Conservation (phyloP, 2,797 vertebrate genomes). For the Lates japonicus region DNA sequence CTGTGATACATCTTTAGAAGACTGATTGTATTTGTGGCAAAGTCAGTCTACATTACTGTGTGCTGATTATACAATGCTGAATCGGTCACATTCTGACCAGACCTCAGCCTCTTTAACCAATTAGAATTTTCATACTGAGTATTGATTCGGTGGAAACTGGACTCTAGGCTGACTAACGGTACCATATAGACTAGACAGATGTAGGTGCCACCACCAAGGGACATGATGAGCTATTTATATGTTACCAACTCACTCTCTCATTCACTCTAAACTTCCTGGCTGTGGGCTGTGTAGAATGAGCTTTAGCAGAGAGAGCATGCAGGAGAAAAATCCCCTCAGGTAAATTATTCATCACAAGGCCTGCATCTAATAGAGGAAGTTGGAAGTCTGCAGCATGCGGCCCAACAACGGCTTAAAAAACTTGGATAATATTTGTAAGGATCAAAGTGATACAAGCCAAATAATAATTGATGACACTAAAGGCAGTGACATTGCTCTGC, state of each 20-base stretch:
- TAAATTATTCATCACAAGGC: conserved; percentile 78
- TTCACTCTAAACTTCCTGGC: conserved; percentile 35
- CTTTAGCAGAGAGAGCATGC: conserved; percentile 27
- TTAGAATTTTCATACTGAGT: no score
- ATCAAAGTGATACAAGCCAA: conserved; percentile 66
- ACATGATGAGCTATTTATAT: conserved; percentile 57
- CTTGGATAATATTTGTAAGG: conserved; percentile 64
- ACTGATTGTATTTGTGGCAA: no score
- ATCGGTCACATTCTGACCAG: no score
- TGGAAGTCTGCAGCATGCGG: conserved; percentile 22
- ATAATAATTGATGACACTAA: conserved; percentile 69
- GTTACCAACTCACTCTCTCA: conserved; percentile 24
- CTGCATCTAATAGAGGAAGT: conserved; percentile 33
- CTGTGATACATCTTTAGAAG: no score
- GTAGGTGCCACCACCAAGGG: conserved; percentile 52
- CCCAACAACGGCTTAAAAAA: conserved; percentile 55
- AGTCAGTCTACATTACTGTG: no score
- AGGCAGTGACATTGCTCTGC: conserved; percentile 64
- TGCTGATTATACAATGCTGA: no score
- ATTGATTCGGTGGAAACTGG: no score
- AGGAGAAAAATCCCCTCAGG: conserved; percentile 56
- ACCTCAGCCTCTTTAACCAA: no score
- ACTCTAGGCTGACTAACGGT: not conserved
- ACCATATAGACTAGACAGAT: conserved; percentile 66
- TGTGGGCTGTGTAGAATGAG: conserved; percentile 38